These are phyloP conservation scores for Cephus pygmeus DNA, from an alignment of 2,888 invertebrate species.

Conservation along the genomic window DNA sequence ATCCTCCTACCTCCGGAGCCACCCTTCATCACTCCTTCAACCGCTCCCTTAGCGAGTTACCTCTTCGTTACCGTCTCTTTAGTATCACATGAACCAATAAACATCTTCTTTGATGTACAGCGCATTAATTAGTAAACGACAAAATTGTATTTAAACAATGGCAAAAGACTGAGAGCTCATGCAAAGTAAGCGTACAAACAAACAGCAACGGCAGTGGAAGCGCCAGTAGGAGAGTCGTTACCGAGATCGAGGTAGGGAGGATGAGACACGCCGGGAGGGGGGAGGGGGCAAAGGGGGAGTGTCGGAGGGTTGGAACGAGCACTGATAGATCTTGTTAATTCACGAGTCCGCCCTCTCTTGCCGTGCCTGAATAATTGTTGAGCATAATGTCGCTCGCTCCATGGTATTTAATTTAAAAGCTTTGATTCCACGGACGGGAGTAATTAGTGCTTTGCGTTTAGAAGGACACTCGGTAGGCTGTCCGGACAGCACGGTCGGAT, in stretches of 20 bases:
- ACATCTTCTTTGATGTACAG: constrained; percentile 70
- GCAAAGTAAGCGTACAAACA: constrained; percentile 58
- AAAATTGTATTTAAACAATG: constrained; percentile 74
- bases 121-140: constrained; percentile 73
- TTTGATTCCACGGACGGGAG: constrained; percentile 36
- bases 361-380: constrained; percentile 52
- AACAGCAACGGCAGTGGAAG: constrained; percentile 32
- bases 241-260: constrained; percentile 32
- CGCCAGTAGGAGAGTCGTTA: constrained; percentile 39
- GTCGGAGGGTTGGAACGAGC: constrained; percentile 25
- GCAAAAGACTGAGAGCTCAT: constrained; percentile 47
- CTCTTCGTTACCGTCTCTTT: constrained; percentile 68
- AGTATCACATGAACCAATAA: constrained; percentile 68
- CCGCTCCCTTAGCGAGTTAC: constrained; percentile 62
- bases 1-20: constrained; percentile 32
- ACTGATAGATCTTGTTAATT: constrained; percentile 59
- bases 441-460: constrained; percentile 37
- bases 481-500: constrained; percentile 7
- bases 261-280: constrained; percentile 4
- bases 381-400: constrained; percentile 38
- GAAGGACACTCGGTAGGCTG: constrained; percentile 1
- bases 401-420: constrained; percentile 51
- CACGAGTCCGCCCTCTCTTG: constrained; percentile 37
- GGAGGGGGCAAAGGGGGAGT: constrained; percentile 10
- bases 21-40: constrained; percentile 54